These are phyloP conservation scores for Idaea biselata DNA, from an alignment of 2,888 invertebrate genomes.

Conservation along the genomic window DNA sequence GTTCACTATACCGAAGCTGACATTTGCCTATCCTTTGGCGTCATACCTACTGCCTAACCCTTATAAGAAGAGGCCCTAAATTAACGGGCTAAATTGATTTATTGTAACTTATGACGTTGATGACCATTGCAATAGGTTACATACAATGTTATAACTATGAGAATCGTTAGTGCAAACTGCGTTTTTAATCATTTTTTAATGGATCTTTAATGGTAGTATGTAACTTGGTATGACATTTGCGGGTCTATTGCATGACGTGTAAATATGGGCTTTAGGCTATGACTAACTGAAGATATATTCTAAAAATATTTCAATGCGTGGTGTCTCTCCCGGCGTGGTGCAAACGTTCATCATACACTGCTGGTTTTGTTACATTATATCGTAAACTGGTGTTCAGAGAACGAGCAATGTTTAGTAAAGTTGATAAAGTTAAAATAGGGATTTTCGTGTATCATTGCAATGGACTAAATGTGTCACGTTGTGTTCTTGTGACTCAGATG, in stretches of 20 bases:
- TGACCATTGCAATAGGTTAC: neutral
- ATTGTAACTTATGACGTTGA: neutral
- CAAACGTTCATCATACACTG: neutral
- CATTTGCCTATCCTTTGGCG: no score
- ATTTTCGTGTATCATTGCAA: constrained; percentile 36
- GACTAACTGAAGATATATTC: constrained; percentile 62
- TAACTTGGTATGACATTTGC: neutral
- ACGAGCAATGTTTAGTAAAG: constrained; percentile 12
- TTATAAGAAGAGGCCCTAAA: no score
- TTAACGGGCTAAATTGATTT: no score
- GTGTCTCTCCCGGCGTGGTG: constrained; percentile 31
- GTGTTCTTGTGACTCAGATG: constrained; percentile 58
- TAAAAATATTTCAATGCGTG: constrained; percentile 67
- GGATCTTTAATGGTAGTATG: neutral
- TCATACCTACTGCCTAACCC: no score
- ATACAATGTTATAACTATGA: neutral
- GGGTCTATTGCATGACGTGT: neutral
- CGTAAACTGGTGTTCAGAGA: neutral
- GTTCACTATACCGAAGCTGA: no score
- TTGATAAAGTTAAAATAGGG: constrained; percentile 6
- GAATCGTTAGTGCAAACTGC: neutral
- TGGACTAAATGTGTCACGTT: constrained; percentile 67
- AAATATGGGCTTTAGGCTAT: constrained; percentile 20
- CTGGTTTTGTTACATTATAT: neutral
- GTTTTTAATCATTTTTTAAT: neutral